These are phyloP conservation scores for Pipra filicauda DNA, from an alignment of 2,113 vertebrate genomes.

Conservation along the genomic window DNA sequence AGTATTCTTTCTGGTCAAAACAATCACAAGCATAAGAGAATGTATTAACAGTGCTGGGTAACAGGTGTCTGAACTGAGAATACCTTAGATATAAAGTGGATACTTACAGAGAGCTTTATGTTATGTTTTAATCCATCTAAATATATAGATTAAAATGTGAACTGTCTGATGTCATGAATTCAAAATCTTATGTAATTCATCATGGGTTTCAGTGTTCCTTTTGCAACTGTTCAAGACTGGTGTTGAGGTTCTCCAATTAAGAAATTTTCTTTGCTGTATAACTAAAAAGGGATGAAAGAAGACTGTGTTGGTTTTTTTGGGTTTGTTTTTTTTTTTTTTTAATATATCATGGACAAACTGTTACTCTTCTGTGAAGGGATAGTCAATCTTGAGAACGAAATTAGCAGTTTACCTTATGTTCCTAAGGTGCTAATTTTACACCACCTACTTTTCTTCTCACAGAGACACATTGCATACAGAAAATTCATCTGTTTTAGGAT, in stretches of 20 bases:
- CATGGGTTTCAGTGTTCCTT: background rate
- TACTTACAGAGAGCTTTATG: background rate
- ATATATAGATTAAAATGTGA: background rate
- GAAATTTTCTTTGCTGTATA: background rate
- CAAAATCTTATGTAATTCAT: background rate
- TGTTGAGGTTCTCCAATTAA: background rate
- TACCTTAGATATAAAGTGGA: background rate
- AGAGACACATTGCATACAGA: background rate
- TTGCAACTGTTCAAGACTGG: background rate
- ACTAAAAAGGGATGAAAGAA: background rate
- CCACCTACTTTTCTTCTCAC: slow-evolving; percentile 33
- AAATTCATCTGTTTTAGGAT: slow-evolving; percentile 23
- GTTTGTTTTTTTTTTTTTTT: too few relatives aligned
- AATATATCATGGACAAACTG: background rate
- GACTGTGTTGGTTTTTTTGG: background rate
- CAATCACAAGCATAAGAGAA: background rate
- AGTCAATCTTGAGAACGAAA: background rate
- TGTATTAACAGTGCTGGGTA: background rate
- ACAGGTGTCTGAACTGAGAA: background rate
- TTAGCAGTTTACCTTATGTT: slow-evolving; percentile 41
- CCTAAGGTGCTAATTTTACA: slow-evolving; percentile 35
- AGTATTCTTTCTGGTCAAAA: background rate
- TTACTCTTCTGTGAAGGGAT: background rate
- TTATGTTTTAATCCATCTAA: background rate
- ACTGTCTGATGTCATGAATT: background rate